Evolutionary conservation across 2,888 invertebrate genomes (phyloP).

Genomic region (Drosophila putrida): DNA sequence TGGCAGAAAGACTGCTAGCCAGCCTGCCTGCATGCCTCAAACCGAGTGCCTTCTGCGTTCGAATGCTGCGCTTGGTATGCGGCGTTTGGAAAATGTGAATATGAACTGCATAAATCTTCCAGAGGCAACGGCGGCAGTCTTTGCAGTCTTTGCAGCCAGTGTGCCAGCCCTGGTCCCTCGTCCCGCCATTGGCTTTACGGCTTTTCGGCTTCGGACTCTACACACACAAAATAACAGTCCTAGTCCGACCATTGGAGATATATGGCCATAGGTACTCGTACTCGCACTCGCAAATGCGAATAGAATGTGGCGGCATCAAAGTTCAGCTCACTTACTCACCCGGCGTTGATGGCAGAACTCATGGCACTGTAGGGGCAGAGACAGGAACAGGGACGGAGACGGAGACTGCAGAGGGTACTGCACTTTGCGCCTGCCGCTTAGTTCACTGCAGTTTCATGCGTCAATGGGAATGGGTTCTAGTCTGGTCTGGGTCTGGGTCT

Average conservation of each 20-base stretch:
- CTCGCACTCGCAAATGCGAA: conserved; percentile 70
- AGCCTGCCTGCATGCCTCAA: conserved; percentile 35
- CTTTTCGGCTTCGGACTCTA: conserved; percentile 74
- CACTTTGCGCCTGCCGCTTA: conserved; percentile 61
- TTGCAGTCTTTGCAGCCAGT: conserved; percentile 77
- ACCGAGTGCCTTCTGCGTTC: conserved; percentile 48
- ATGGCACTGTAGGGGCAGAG: background rate
- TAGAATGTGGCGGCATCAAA: conserved; percentile 82
- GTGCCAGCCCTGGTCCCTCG: conserved; percentile 32
- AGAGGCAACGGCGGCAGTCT: conserved; percentile 81
- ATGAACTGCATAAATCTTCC: conserved; percentile 84
- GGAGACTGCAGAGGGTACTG: conserved; percentile 22
- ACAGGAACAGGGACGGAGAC: background rate
- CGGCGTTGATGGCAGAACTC: conserved; percentile 69
- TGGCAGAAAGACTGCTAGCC: conserved; percentile 8
- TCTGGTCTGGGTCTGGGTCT: background rate
- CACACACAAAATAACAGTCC: conserved; percentile 25
- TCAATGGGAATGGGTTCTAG: conserved; percentile 25
- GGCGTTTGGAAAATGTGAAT: conserved; percentile 83
- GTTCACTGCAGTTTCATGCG: conserved; percentile 68
- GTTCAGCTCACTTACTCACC: conserved; percentile 81
- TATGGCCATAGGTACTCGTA: conserved; percentile 79
- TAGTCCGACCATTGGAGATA: conserved; percentile 70
- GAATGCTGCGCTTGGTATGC: conserved; percentile 77
- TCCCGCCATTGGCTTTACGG: conserved; percentile 70